Conservation (phyloP, 2,888 invertebrate genomes). For the Azorinus chamasolen region DNA sequence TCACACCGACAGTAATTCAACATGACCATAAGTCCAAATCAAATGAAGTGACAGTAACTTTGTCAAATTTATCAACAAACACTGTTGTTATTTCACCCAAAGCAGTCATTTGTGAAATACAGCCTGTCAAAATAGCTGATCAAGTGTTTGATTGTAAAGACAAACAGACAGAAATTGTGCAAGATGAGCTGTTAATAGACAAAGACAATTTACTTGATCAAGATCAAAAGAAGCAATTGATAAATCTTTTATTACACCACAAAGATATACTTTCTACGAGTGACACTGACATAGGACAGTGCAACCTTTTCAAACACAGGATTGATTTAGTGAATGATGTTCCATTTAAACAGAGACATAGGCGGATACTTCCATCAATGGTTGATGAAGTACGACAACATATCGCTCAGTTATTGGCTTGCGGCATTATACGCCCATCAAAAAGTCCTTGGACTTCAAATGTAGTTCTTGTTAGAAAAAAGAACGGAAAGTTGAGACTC, state of each 20-base stretch:
- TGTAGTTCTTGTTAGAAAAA: too few species aligned
- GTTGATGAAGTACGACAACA: constrained; percentile 38
- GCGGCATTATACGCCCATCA: constrained; percentile 5
- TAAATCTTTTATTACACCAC: too few species aligned
- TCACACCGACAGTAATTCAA: constrained; percentile 12
- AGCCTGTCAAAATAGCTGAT: constrained; percentile 32
- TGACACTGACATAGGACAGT: too few species aligned
- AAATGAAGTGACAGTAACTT: constrained; percentile 3
- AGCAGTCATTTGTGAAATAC: constrained; percentile 30
- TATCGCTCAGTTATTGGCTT: constrained; percentile 51
- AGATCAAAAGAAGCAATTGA: too few species aligned
- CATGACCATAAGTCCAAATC: constrained; percentile 1
- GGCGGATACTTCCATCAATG: constrained; percentile 20
- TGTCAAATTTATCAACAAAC: constrained; percentile 20
- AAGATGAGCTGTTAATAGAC: too few species aligned
- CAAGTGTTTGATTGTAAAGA: too few species aligned
- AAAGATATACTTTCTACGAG: too few species aligned
- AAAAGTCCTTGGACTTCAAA: constrained; percentile 14
- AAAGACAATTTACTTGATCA: too few species aligned
- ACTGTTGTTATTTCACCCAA: constrained; percentile 16
- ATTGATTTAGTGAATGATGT: constrained; percentile 8
- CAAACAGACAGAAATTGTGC: too few species aligned
- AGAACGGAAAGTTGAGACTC: too few species aligned
- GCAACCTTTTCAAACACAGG: constrained; percentile 11
- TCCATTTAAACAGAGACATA: too few species aligned